phyloP scores from a whole-genome alignment of 2,113 vertebrate species.

The Lontra canadensis region DNA sequence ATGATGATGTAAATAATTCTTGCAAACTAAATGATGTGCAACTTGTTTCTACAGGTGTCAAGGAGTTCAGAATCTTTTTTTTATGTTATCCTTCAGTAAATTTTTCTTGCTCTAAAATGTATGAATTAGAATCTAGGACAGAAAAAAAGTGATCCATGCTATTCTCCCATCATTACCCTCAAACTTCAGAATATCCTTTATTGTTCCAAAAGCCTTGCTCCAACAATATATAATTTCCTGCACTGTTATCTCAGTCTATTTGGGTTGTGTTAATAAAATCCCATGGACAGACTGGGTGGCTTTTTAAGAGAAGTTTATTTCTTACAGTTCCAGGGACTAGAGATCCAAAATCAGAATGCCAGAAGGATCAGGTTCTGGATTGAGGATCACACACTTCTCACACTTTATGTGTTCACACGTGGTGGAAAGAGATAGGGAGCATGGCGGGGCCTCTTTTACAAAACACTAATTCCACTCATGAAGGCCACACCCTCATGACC shows the following conservation, averaged over 20 bases:
- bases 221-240: not conserved
- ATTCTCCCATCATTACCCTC: not conserved
- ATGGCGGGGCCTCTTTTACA: not conserved
- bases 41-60: not conserved
- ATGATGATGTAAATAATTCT: not conserved
- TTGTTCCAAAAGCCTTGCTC: not conserved
- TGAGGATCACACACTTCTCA: not conserved
- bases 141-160: not conserved
- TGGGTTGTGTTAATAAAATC: not conserved
- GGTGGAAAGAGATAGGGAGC: not conserved
- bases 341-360: not conserved
- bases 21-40: not conserved
- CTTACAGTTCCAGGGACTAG: not conserved
- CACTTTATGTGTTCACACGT: not conserved
- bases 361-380: not conserved
- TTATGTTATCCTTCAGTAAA: not conserved
- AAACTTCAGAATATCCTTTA: not conserved
- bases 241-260: not conserved
- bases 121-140: not conserved
- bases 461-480: not conserved
- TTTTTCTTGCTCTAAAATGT: not conserved
- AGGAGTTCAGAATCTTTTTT: not conserved
- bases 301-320: not conserved
- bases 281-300: not conserved
- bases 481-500: too few species aligned